Evolutionary conservation across 35 echinoderm and acorn worm species (phyloP), one percentile per base, ranked within the genome.

Genomic region (Apostichopus japonicus): DNA sequence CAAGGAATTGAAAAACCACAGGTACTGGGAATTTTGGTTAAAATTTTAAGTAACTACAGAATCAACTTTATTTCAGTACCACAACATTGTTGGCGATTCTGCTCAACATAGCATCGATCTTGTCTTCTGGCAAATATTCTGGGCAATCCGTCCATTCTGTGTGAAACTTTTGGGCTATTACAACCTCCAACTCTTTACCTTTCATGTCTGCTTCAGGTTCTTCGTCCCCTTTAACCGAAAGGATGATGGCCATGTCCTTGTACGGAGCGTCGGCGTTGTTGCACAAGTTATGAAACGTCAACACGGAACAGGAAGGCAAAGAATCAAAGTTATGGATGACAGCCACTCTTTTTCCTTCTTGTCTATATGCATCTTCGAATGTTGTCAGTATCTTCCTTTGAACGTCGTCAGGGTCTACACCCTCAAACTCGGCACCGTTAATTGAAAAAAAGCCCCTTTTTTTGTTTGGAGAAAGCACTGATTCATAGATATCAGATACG

Each of bases 211-310:
- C 19, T 23, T 16, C 72, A 9, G 10, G 44, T 23, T 65, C 61
- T 58, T 44, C 17, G 8, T 86, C 44, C 6, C 92, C 83, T 62
- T 81, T 65, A 44, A 96, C 87, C 19, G 92, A 94, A 16, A 94
- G 79, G 0, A 94, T 91, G 22, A 96, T 86, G 0, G 80, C 93
- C 5, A 90, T 92, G 65, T 94, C 90, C 27, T 92, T 94, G 82
- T 92, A 92, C 21, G 90, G 90, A 6, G 93, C 95, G 82, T 96
- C 77, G 2, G 94, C 95, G 83, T 92, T 96, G 51, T 96, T 93
- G 63, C 95, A 96, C 58, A 92, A 94, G 54, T 90, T 94, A 44
- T 94, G 95, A 63, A 94, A 96, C 4, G 91, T 82, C n/a, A 94
- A 55, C 23, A 96, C 84, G 1, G 95, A 92, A 44, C 95, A 96